Percentiles rank a stretch among this genome's conserved stretches.
phyloP scores from a whole-genome alignment of 2,888 invertebrate genomes.

The Melanophora roralis region DNA sequence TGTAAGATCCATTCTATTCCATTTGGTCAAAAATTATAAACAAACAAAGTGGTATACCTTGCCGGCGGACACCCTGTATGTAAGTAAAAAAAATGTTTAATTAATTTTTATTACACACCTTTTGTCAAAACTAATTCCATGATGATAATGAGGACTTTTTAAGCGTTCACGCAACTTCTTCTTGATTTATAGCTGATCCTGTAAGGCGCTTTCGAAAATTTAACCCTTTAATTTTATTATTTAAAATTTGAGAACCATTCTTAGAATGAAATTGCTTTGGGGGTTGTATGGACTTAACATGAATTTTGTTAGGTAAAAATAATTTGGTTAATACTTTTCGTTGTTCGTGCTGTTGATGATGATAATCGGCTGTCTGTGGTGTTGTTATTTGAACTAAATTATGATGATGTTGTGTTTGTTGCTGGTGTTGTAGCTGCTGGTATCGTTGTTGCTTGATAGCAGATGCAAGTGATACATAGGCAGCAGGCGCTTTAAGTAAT shows the following conservation, averaged over 20 bases:
- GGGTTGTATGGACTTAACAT: constrained; percentile 26
- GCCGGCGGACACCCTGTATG: too few species aligned
- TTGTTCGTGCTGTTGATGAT: constrained; percentile 42
- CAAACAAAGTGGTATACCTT: too few species aligned
- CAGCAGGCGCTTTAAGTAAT: constrained; percentile 15
- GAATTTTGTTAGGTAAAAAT: constrained; percentile 42
- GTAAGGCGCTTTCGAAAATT: constrained; percentile 40
- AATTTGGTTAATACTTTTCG: constrained; percentile 45
- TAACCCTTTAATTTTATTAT: constrained; percentile 20
- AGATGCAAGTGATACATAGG: constrained; percentile 5
- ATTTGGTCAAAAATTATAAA: too few species aligned
- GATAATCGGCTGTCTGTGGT: constrained; percentile 30
- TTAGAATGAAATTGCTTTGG: constrained; percentile 31
- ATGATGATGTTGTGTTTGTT: constrained; percentile 12
- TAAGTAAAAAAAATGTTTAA: not conserved
- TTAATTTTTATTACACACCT: not conserved
- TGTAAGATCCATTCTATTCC: too few species aligned
- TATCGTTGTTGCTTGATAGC: constrained; percentile 16
- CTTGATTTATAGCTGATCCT: constrained; percentile 16
- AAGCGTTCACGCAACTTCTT: not conserved
- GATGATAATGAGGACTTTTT: not conserved
- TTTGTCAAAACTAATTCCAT: not conserved
- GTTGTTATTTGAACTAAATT: not conserved
- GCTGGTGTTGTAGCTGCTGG: constrained; percentile 1
- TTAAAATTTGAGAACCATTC: constrained; percentile 13